A percentile compares a stretch with the other conserved stretches of the same genome.
Evolutionary conservation across 92 coral and sea anemone species (phyloP).

Genomic region (Heliopora coerulea): DNA sequence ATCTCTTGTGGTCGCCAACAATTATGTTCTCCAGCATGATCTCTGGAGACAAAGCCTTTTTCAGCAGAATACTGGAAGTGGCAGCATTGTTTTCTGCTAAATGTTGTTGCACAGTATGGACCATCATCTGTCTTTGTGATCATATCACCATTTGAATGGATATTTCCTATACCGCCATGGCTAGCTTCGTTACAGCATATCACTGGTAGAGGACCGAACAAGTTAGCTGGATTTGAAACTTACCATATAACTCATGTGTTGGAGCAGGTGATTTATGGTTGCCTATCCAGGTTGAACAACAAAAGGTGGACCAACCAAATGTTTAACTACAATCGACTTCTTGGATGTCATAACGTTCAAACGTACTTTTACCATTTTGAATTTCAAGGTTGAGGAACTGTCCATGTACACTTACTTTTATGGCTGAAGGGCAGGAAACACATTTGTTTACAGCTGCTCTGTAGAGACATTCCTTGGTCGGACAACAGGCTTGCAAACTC

Average conservation of each 20-base stretch:
- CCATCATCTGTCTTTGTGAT: background rate
- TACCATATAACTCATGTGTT: background rate
- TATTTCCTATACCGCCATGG: slow-evolving; percentile 13
- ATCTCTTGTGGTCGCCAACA: background rate
- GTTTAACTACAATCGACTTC: background rate
- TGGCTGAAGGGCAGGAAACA: slow-evolving; percentile 34
- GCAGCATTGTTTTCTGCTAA: slow-evolving; percentile 2
- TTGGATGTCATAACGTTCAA: no score
- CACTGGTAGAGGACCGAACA: slow-evolving; percentile 11
- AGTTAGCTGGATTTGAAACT: background rate
- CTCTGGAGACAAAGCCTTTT: slow-evolving; percentile 9
- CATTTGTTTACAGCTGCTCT: background rate
- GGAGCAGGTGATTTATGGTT: background rate
- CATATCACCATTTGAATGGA: slow-evolving; percentile 29
- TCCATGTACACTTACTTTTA: slow-evolving; percentile 51
- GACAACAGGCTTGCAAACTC: background rate
- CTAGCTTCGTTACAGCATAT: background rate
- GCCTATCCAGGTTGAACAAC: background rate
- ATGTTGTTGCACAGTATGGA: slow-evolving; percentile 19
- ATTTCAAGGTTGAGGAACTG: slow-evolving; percentile 48
- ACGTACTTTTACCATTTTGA: slow-evolving; percentile 42
- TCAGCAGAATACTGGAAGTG: slow-evolving; percentile 20
- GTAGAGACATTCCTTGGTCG: slow-evolving; percentile 45
- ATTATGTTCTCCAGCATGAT: slow-evolving; percentile 15
- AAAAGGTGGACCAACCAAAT: background rate